Base-by-base conservation (phyloP, 2,797 vertebrate species). In the Rhodeus uyekii region DNA sequence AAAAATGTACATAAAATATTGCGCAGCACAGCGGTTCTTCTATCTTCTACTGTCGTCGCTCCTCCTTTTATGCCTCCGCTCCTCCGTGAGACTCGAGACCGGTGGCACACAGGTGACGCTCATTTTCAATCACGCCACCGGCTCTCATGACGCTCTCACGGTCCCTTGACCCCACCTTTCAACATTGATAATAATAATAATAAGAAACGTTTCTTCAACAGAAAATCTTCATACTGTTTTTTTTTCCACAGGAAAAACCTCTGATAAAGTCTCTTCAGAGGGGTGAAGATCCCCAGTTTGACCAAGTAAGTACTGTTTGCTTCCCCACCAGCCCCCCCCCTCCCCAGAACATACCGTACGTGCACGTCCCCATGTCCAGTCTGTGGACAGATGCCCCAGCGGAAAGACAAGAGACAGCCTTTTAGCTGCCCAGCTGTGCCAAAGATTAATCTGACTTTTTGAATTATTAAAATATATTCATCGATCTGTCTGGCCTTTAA, bases 211-310 rank as follows among this genome's bases (percentile, higher is more conserved):
- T 22, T 22, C 48, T 53, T 53, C 19, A 53, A 1, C 22, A 53
- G 48, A 9, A 8, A n/a, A 53, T 53, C 42, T n/a, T n/a, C n/a
- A n/a, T n/a, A n/a, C 85, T 94, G 85, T 86, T 80, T 83, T 94
- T 92, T n/a, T n/a, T n/a, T n/a, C n/a, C n/a, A 16, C 88, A 99
- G 97, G 98, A 99, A 90, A 99, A 98, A 90, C 96, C 97, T 14
- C 93, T 99, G 92, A 95, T 96, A 77, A 99, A 99, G 92, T 99
- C 97, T 72, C 93, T 99, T 13, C 98, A 99, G 89, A 95, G 96
- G 91, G 97, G 97, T 90, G 97, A 99, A 91, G 97, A 99, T 92
- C 94, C 96, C 74, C 98, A 98, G 84, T 99, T 99, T 94, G 98
- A 99, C 92, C 98, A 99, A 93, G 98, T 99, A 94, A 93, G 96